phyloP scores from a whole-genome alignment of 2,888 invertebrate species.

The Agonopterix heracliana region DNA sequence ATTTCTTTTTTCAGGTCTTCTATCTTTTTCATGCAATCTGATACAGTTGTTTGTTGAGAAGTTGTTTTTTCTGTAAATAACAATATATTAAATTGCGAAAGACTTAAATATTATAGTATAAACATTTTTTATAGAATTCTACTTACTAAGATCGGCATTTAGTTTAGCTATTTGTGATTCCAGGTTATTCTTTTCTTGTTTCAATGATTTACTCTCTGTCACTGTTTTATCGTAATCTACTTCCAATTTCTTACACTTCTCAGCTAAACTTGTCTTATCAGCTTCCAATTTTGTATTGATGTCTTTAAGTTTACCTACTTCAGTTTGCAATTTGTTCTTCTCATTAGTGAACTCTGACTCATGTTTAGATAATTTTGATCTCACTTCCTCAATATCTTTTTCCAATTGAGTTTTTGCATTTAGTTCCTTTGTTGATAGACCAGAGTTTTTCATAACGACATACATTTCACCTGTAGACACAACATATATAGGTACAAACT shows the following conservation, averaged over 20 bases:
- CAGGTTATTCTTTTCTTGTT: conserved; percentile 79
- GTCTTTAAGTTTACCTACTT: conserved; percentile 71
- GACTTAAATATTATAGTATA: background rate
- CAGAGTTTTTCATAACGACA: conserved; percentile 77
- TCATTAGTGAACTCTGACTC: conserved; percentile 72
- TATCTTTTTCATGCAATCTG: conserved; percentile 76
- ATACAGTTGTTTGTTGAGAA: conserved; percentile 71
- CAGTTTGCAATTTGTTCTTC: conserved; percentile 65
- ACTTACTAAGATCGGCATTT: conserved; percentile 77
- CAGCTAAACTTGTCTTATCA: conserved; percentile 54
- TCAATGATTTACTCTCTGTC: conserved; percentile 71
- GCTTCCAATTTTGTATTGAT: conserved; percentile 61
- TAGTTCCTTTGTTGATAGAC: conserved; percentile 67
- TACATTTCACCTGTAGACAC: conserved; percentile 72
- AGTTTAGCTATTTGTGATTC: conserved; percentile 77
- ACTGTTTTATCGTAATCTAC: conserved; percentile 53
- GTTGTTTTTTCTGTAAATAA: conserved; percentile 66
- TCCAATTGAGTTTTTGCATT: conserved; percentile 62
- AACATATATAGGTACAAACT: background rate
- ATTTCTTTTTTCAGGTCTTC: conserved; percentile 80
- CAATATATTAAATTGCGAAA: background rate
- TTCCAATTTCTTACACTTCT: conserved; percentile 51
- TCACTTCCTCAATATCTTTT: conserved; percentile 72
- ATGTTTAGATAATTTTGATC: conserved; percentile 63
- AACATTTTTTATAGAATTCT: background rate